Evolutionary conservation across 2,113 vertebrate species (phyloP), one percentile per base, ranked within the genome.

Genomic region (Myanophis thanlyinensis): DNA sequence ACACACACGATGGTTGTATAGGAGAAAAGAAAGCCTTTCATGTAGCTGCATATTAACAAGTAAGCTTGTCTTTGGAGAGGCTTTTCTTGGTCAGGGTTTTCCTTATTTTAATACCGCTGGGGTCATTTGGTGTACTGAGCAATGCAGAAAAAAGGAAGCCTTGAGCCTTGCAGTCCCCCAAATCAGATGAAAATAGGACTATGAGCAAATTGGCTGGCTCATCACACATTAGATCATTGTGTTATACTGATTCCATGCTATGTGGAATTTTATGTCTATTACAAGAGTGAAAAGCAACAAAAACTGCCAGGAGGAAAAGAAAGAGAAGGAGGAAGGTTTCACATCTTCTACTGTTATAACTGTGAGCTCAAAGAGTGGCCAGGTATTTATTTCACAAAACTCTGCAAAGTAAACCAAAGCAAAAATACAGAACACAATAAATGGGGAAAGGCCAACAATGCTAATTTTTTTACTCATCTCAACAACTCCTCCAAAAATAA

Each of bases 31-130:
- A 97, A 95, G 96, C 97, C 98, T 98, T 98, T 98, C 97, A 98
- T 98, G 98, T 98, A 93, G 97, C 95, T 97, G 98, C 97, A 98
- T 98, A 98, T 98, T 98, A 98, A 98, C 98, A 97, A 98, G 98
- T 97, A 97, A 97, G 97, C 97, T 97, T 97, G 97, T 97, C 97
- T 98, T 97, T 96, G 94, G 95, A 98, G 97, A 97, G 93, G 94
- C 97, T 97, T 97, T 98, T 89, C 87, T 96, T 97, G 97, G 96
- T 97, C 97, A 95, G 96, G 91, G 93, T 97, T 95, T 97, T 96
- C 97, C 97, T 98, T 97, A 97, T 97, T 98, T 97, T 97, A 97
- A 97, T 98, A 96, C 97, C 96, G 96, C 97, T 93, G 8, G 94
- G 97, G 96, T 94, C 96, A 96, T 96, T 98, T 96, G 96, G 96